phyloP scores from a whole-genome alignment of 2,113 vertebrate genomes.

The Halcyon senegalensis region DNA sequence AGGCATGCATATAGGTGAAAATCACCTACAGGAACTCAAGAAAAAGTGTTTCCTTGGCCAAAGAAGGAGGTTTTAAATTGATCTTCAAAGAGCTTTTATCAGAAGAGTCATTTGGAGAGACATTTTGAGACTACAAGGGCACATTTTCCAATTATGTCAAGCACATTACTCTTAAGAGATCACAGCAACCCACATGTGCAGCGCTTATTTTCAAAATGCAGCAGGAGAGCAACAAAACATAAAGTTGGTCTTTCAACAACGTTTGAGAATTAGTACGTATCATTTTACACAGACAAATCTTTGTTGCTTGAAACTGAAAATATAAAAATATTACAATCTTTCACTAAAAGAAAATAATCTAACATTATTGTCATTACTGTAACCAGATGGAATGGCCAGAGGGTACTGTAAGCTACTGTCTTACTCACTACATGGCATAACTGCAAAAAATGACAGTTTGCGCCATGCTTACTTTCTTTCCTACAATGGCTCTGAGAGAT shows the following conservation, averaged over 20 bases:
- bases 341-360: background rate
- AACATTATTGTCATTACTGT: background rate
- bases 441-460: background rate
- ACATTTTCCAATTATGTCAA: background rate
- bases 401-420: background rate
- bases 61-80: background rate
- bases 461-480: background rate
- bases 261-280: background rate
- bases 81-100: background rate
- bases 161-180: background rate
- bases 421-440: background rate
- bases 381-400: background rate
- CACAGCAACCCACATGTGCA: fast-evolving
- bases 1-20: background rate
- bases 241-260: background rate
- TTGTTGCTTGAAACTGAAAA: background rate
- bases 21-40: background rate
- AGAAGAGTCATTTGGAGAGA: background rate
- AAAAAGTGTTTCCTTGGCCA: background rate
- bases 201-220: background rate
- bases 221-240: background rate
- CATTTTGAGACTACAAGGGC: background rate
- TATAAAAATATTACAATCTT: background rate
- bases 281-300: background rate
- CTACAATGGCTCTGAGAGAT: background rate